These are phyloP conservation scores for Diceros bicornis DNA, from an alignment of 2,797 vertebrate species.

Conservation along the genomic window DNA sequence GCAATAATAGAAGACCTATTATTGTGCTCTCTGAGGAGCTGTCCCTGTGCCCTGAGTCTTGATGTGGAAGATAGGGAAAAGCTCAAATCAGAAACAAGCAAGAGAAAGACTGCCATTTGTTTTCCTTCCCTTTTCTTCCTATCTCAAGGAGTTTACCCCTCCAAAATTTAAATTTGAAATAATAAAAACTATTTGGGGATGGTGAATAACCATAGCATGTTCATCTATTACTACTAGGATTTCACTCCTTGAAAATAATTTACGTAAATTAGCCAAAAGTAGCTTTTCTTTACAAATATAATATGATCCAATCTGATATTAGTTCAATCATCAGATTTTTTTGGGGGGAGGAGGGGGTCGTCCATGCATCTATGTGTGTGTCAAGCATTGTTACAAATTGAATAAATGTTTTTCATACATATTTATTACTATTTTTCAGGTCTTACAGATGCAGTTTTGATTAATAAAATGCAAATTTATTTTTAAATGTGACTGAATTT, in stretches of 20 bases:
- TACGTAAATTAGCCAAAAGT: not conserved
- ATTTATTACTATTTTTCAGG: constrained; percentile 31
- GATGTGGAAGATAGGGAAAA: not conserved
- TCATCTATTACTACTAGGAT: not conserved
- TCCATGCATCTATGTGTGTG: not conserved
- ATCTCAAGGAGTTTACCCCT: not conserved
- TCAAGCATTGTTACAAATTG: not conserved
- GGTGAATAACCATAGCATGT: not conserved
- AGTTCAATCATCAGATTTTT: constrained; percentile 51
- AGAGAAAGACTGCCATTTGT: not conserved
- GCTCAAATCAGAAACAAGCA: not conserved
- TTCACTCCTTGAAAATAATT: constrained; percentile 36
- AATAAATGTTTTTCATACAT: not conserved
- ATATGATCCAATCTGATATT: not conserved
- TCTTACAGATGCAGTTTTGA: not conserved
- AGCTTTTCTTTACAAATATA: not conserved
- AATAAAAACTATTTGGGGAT: not conserved
- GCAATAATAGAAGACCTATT: not conserved
- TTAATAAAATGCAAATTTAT: not conserved
- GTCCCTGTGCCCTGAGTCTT: not conserved
- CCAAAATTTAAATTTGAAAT: not conserved
- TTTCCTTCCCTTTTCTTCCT: not conserved
- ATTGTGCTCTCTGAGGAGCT: not conserved
- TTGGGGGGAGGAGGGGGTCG: not conserved
- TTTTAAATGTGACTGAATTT: constrained; percentile 11